Evolutionary conservation across 2,797 vertebrate genomes (phyloP).

Genomic region (Dallia pectoralis): DNA sequence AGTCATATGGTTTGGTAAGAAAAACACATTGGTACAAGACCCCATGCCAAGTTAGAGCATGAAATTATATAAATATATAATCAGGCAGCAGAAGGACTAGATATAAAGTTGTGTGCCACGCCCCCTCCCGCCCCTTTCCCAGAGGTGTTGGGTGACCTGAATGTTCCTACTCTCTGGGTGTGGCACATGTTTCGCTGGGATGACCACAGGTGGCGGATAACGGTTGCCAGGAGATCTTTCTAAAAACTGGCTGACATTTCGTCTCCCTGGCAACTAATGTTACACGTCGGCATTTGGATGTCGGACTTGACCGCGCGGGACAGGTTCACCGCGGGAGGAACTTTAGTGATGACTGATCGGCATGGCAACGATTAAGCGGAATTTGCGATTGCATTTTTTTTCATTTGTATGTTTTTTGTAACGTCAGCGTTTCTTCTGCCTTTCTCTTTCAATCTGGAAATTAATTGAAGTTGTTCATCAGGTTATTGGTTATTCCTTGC

Average conservation of each 20-base stretch:
- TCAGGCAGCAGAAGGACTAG: background rate
- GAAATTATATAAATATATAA: background rate
- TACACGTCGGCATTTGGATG: constrained; percentile 7
- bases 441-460: background rate
- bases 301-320: background rate
- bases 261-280: constrained; percentile 12
- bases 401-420: background rate
- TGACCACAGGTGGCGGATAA: background rate
- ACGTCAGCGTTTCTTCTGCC: background rate
- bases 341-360: background rate
- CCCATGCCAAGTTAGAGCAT: background rate
- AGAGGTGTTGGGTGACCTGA: background rate
- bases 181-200: background rate
- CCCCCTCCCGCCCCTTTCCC: too few relatives aligned
- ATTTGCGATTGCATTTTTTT: background rate
- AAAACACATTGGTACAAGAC: background rate
- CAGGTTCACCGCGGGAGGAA: background rate
- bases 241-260: constrained; percentile 6
- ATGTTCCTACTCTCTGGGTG: constrained; percentile 2
- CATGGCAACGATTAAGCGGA: constrained; percentile 9
- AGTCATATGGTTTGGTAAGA: background rate
- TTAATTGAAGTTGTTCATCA: background rate
- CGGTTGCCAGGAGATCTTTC: constrained; percentile 20
- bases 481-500: background rate
- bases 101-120: background rate